Evolutionary conservation across 1,140 invertebrate species (phyloP).

Genomic region (Nilaparvata lugens): DNA sequence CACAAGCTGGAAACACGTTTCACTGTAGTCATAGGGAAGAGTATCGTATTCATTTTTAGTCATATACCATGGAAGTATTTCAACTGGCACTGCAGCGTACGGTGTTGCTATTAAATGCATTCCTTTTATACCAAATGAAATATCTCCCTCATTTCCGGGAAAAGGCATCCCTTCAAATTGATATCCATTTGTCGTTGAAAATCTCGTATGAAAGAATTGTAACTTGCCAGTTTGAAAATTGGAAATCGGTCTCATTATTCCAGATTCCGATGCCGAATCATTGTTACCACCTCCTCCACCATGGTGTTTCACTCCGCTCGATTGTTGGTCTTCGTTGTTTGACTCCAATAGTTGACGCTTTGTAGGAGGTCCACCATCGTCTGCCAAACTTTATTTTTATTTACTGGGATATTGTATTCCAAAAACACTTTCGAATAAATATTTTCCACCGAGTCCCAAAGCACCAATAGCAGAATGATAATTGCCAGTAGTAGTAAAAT

Average conservation of each 20-base stretch:
- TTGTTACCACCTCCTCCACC: neutral
- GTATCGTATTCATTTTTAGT: neutral
- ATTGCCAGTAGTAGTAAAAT: neutral
- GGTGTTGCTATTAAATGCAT: neutral
- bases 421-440: neutral
- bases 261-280: neutral
- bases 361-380: neutral
- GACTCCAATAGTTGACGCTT: neutral
- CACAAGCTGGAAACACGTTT: neutral
- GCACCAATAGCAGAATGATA: slow-evolving; percentile 6
- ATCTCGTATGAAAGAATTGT: neutral
- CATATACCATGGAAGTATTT: neutral
- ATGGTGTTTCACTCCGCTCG: neutral
- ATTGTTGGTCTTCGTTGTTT: neutral
- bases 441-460: neutral
- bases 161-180: neutral
- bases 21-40: neutral
- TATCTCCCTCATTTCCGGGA: neutral
- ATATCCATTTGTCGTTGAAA: neutral
- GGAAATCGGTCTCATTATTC: neutral
- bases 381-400: neutral
- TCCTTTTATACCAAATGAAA: too few species aligned
- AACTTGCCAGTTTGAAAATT: neutral
- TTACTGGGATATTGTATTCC: neutral
- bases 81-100: neutral